Evolutionary conservation across 2,888 invertebrate genomes (phyloP).

Genomic region (Anagyrus pseudococci): DNA sequence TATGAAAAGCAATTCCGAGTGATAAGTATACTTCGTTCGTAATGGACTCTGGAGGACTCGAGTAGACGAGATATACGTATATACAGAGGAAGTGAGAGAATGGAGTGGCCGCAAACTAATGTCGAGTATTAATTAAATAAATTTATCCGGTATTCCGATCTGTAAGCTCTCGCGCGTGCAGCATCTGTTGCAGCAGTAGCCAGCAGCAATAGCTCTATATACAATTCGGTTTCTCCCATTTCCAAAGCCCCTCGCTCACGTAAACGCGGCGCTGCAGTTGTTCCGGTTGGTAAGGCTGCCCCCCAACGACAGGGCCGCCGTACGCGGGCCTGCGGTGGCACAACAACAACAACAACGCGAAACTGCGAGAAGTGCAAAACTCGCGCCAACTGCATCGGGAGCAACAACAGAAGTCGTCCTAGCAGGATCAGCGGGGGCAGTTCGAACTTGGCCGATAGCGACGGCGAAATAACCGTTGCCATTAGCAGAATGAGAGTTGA

Average conservation of each 20-base stretch:
- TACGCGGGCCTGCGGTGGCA: neutral
- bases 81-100: no score
- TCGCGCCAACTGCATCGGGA: conserved; percentile 40
- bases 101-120: no score
- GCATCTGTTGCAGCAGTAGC: no score
- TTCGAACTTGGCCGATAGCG: conserved; percentile 12
- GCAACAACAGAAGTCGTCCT: conserved; percentile 23
- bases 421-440: no score
- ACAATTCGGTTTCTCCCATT: conserved; percentile 5
- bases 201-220: no score
- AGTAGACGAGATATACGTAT: no score
- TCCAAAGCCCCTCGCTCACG: no score
- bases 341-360: conserved; percentile 26
- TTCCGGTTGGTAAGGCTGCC: conserved; percentile 32
- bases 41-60: no score
- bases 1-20: no score
- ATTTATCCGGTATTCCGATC: conserved; percentile 4
- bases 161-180: neutral
- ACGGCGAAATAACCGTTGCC: conserved; percentile 40
- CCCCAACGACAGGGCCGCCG: conserved; percentile 49
- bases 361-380: conserved; percentile 48
- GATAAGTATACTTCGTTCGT: no score
- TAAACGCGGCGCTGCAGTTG: neutral
- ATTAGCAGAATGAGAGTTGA: conserved; percentile 38
- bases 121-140: neutral